Percentiles rank a stretch among this genome's conserved stretches.
Conservation (phyloP, 2,888 invertebrate species). For the Seira ritae region DNA sequence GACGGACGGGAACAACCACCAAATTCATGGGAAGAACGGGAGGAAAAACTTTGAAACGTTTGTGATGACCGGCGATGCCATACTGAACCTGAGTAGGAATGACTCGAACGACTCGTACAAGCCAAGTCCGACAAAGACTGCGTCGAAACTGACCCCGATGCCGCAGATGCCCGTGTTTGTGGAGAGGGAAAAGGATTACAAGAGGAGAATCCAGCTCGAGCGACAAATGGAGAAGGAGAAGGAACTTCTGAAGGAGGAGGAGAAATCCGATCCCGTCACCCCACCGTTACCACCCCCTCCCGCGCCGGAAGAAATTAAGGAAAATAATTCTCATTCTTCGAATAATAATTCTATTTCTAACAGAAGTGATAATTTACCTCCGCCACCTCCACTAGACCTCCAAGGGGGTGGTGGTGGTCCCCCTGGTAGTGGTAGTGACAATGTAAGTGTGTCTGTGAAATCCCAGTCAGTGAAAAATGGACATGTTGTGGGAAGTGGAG, state of each 20-base stretch:
- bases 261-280: slow-evolving; percentile 65
- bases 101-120: slow-evolving; percentile 70
- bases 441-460: slow-evolving; percentile 53
- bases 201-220: slow-evolving; percentile 61
- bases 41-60: slow-evolving; percentile 86
- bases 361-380: slow-evolving; percentile 72
- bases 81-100: slow-evolving; percentile 89
- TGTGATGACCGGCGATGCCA: slow-evolving; percentile 98
- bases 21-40: slow-evolving; percentile 67
- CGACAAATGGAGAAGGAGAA: slow-evolving; percentile 63
- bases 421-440: slow-evolving; percentile 46
- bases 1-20: slow-evolving; percentile 33
- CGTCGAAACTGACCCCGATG: slow-evolving; percentile 71
- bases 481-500: slow-evolving; percentile 44
- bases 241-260: slow-evolving; percentile 54
- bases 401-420: neutral
- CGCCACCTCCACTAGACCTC: slow-evolving; percentile 64
- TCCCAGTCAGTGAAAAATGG: slow-evolving; percentile 62
- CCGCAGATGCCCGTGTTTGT: slow-evolving; percentile 69
- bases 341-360: slow-evolving; percentile 63
- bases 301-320: slow-evolving; percentile 60
- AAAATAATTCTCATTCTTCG: slow-evolving; percentile 57
- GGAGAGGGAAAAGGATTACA: slow-evolving; percentile 65
- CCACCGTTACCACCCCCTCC: slow-evolving; percentile 72
- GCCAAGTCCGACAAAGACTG: slow-evolving; percentile 70